These are phyloP conservation scores for Gnatocerus cornutus DNA, from an alignment of 2,888 invertebrate species.

Conservation along the genomic window DNA sequence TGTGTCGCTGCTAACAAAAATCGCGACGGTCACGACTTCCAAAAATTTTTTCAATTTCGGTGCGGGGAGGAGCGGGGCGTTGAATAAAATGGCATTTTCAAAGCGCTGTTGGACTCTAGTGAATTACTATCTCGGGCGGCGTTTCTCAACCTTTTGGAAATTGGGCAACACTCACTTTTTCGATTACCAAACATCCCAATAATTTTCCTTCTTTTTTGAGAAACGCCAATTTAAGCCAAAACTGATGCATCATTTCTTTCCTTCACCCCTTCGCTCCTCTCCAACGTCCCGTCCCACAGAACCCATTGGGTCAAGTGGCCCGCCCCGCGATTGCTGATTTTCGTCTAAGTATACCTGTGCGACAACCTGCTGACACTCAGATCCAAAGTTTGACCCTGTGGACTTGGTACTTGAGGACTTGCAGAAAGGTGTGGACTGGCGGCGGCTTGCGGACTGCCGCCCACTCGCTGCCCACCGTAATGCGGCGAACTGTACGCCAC, in stretches of 20 bases:
- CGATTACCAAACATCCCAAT: too few species aligned
- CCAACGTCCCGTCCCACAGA: slow-evolving; percentile 5
- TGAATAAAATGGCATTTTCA: not conserved
- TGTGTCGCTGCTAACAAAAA: slow-evolving; percentile 70
- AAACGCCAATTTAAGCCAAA: too few species aligned
- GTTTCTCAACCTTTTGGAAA: too few species aligned
- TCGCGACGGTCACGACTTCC: slow-evolving; percentile 26
- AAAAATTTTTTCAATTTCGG: slow-evolving; percentile 13
- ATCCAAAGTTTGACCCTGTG: slow-evolving; percentile 92
- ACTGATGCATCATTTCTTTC: too few species aligned
- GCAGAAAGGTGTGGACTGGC: slow-evolving; percentile 88
- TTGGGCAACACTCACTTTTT: too few species aligned
- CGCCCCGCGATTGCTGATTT: slow-evolving; percentile 17
- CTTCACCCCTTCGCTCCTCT: slow-evolving; percentile 2
- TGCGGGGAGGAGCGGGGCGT: slow-evolving; percentile 5
- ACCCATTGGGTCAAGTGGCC: slow-evolving; percentile 17
- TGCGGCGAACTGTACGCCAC: slow-evolving; percentile 85
- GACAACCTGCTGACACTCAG: slow-evolving; percentile 90
- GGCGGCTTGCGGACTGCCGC: slow-evolving; percentile 88
- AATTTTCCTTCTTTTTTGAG: too few species aligned
- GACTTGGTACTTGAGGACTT: slow-evolving; percentile 93
- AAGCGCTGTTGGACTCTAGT: too few species aligned
- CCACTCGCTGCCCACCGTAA: slow-evolving; percentile 81
- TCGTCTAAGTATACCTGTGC: slow-evolving; percentile 78
- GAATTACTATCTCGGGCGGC: not conserved